phyloP scores from a whole-genome alignment of 2,113 vertebrate genomes.

The Malurus cyaneus region DNA sequence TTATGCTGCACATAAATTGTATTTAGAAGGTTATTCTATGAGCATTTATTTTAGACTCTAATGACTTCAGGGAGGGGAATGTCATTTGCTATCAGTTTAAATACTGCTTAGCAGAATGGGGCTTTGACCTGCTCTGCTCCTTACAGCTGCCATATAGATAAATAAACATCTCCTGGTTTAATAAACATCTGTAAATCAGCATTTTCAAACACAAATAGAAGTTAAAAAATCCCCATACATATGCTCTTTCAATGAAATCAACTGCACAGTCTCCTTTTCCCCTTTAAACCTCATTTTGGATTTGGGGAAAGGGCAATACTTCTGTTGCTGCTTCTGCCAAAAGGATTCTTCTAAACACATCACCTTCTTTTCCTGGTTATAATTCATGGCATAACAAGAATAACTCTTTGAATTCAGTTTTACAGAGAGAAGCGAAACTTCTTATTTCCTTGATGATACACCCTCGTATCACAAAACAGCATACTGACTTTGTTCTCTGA shows the following conservation, averaged over 20 bases:
- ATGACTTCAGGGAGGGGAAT: not conserved
- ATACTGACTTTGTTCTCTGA: not conserved
- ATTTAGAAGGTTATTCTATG: slow-evolving; percentile 46
- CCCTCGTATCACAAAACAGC: not conserved
- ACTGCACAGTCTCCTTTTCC: not conserved
- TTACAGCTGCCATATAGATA: not conserved
- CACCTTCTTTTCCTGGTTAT: not conserved
- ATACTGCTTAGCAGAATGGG: not conserved
- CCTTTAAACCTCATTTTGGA: not conserved
- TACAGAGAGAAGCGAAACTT: not conserved
- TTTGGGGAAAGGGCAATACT: not conserved
- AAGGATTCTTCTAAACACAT: not conserved
- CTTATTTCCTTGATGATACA: not conserved
- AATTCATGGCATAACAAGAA: not conserved
- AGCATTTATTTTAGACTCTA: slow-evolving; percentile 40
- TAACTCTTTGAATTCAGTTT: not conserved
- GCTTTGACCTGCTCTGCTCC: not conserved
- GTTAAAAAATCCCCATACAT: not conserved
- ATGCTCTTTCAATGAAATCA: not conserved
- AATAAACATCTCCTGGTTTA: not conserved
- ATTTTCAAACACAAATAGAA: not conserved
- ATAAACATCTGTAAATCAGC: not conserved
- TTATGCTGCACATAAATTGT: slow-evolving; percentile 14
- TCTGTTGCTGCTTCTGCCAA: not conserved
- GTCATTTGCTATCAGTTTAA: slow-evolving; percentile 25